Conservation (phyloP, 53 echinoderm and acorn worm genomes). For the Apostichopus leukothele region DNA sequence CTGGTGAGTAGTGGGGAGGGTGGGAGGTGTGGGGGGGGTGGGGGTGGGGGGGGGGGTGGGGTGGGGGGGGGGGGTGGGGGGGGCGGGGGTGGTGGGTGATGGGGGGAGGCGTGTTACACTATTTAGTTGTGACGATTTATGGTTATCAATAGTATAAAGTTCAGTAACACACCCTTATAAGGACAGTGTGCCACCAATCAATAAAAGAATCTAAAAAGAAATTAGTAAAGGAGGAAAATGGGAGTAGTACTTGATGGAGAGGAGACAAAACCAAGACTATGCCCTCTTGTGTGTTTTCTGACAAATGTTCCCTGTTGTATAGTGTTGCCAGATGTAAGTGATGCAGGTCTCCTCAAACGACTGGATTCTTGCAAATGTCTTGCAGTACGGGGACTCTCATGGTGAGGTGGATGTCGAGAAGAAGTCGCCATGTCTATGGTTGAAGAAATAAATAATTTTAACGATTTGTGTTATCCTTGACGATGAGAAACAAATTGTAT, state of each 20-base stretch:
- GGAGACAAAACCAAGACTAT: slow-evolving; percentile 60
- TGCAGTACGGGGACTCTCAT: slow-evolving; percentile 24
- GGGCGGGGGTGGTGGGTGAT: too few relatives aligned
- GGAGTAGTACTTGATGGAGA: slow-evolving; percentile 51
- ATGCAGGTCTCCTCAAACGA: slow-evolving; percentile 27
- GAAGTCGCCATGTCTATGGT: not conserved
- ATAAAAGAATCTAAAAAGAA: not conserved
- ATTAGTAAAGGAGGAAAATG: not conserved
- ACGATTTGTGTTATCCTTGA: too few relatives aligned
- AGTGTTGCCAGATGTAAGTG: slow-evolving; percentile 13
- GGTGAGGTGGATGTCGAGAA: slow-evolving; percentile 14
- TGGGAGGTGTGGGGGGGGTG: too few relatives aligned
- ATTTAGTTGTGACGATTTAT: too few relatives aligned
- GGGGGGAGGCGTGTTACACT: too few relatives aligned
- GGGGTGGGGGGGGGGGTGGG: too few relatives aligned
- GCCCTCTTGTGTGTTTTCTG: slow-evolving; percentile 56
- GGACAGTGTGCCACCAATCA: not conserved
- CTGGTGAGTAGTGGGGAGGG: too few relatives aligned
- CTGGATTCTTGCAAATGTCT: slow-evolving; percentile 6
- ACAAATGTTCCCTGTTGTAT: slow-evolving; percentile 16
- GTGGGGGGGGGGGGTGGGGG: too few relatives aligned
- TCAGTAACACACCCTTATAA: too few relatives aligned
- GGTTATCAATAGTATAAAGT: too few relatives aligned
- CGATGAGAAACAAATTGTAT: too few relatives aligned
- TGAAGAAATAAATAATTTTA: too few relatives aligned